Evolutionary conservation across 2,888 invertebrate genomes (phyloP), one percentile per base, ranked within the genome.

Genomic region (Hydraecia micacea): DNA sequence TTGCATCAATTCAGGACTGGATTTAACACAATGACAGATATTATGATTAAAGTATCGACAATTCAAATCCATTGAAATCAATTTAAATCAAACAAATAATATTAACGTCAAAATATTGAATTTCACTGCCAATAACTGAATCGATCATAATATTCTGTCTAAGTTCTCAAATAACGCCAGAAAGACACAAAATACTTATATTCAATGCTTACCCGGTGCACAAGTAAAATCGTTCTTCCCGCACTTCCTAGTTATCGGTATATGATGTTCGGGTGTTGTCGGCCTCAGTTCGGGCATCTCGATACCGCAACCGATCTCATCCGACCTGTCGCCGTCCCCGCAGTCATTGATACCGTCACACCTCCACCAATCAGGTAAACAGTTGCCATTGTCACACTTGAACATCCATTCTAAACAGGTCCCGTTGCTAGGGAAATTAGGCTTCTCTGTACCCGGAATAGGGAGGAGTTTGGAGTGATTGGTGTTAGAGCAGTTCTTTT

Each of bases 401-500:
- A 98, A 98, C 98, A 98, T 98, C 98, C 98, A 98, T 84, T 98
- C 97, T 69, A 97, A 97, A 89, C 98, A 98, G 0, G 97, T 94
- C 11, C 91, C 90, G 86, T 95, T 95, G 83, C 90, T 83, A 75
- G 93, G 88, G 93, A 95, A 95, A 69, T 88, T 90, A 0, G 93
- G 91, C 65, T 92, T 92, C 42, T 93, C 91, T 9, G 92, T 90
- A 6, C 87, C 88, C 78, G 91, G 93, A 90, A 94, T 91, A 72
- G 95, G 92, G 76, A 89, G 90, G 83, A 93, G 82, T 90, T 97
- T 96, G 0, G 93, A 89, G 86, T 95, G 89, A 75, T 91, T 83
- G 52, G 88, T 91, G 28, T 90, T 88, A 0, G 97, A 97, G 90
- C 98, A 98, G 90, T 98, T 98, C 7, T 92, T 91, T 92, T 98